These are phyloP conservation scores for Colaptes auratus DNA, from an alignment of 2,113 vertebrate species.

Conservation along the genomic window DNA sequence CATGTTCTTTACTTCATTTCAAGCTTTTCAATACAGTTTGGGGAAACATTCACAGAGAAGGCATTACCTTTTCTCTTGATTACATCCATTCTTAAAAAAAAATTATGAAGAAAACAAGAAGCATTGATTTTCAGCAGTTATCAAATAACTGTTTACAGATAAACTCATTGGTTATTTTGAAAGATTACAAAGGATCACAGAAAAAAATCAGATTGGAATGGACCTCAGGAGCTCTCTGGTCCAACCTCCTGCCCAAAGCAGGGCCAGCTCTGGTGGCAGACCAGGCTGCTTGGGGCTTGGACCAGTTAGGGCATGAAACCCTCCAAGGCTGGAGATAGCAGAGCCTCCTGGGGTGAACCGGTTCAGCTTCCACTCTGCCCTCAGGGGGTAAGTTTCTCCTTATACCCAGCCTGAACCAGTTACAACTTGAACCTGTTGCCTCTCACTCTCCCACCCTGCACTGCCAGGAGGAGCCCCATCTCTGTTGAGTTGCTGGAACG, in stretches of 20 bases:
- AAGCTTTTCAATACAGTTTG: neutral
- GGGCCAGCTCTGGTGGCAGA: neutral
- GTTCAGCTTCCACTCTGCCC: neutral
- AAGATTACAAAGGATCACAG: neutral
- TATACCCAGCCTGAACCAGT: neutral
- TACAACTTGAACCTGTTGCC: neutral
- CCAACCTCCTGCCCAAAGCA: too few relatives aligned
- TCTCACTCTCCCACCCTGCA: fast-evolving
- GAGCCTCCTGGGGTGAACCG: neutral
- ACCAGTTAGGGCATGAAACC: neutral
- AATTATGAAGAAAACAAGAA: neutral
- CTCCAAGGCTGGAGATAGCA: too few relatives aligned
- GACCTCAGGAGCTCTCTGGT: too few relatives aligned
- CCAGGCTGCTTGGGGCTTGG: neutral
- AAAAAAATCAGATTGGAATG: too few relatives aligned
- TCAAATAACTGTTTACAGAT: neutral
- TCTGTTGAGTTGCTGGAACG: too few relatives aligned
- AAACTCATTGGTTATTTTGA: neutral
- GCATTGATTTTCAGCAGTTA: neutral
- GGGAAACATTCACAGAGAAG: neutral
- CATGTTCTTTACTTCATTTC: neutral
- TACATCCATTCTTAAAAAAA: neutral
- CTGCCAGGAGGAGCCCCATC: neutral
- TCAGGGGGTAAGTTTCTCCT: neutral
- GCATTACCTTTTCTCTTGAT: neutral